A percentile compares a stretch with the other conserved stretches of the same genome.
Evolutionary conservation across 2,113 vertebrate genomes (phyloP).

Genomic region (rabbit (Oryctolagus cuniculus)): mOryCun1.1 NC_091434.1:34230001-34230500

Average conservation of each 20-base stretch:
- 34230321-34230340: not conserved
- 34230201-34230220: not conserved
- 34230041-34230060: not conserved
- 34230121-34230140: constrained; percentile 26
- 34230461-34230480: not conserved
- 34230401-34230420: constrained; percentile 48
- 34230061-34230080: constrained; percentile 36
- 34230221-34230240: constrained; percentile 2
- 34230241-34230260: constrained; percentile 28
- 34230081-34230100: not conserved
- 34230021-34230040: constrained; percentile 4
- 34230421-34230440: constrained; percentile 66
- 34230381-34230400: constrained; percentile 58
- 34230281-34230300: constrained; percentile 58
- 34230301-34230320: not conserved
- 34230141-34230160: not conserved
- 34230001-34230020: not conserved
- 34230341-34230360: constrained; percentile 46
- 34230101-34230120: not conserved
- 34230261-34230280: constrained; percentile 47
- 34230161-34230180: not conserved
- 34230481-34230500: constrained; percentile 47
- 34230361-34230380: constrained; percentile 61
- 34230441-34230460: not conserved
- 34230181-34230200: not conserved